Conservation (phyloP, 2,888 invertebrate genomes). For the Unio pictorum region DNA sequence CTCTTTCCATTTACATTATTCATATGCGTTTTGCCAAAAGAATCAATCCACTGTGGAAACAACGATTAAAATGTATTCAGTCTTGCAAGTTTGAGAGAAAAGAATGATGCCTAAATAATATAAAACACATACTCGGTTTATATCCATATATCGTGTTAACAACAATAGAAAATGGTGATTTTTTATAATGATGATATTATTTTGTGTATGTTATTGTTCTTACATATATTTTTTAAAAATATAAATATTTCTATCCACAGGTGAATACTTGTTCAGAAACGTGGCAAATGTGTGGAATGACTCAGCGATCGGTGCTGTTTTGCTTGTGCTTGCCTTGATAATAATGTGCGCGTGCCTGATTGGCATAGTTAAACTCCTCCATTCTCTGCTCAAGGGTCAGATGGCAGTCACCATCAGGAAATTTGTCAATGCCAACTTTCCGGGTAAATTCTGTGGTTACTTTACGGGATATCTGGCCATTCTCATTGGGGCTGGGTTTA, state of each 20-base stretch:
- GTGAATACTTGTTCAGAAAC: slow-evolving; percentile 41
- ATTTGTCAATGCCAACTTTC: slow-evolving; percentile 68
- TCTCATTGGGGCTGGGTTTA: slow-evolving; percentile 74
- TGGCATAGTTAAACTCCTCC: slow-evolving; percentile 74
- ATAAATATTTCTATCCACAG: slow-evolving; percentile 26
- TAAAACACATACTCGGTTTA: no score
- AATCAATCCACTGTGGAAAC: no score
- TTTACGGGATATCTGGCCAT: slow-evolving; percentile 75
- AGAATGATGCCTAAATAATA: no score
- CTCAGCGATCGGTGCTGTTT: slow-evolving; percentile 72
- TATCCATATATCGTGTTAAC: no score
- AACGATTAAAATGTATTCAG: no score
- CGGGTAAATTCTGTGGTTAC: slow-evolving; percentile 62
- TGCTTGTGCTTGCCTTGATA: slow-evolving; percentile 72
- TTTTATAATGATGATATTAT: no score
- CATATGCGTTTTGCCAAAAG: no score
- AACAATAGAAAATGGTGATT: no score
- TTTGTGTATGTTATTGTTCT: not conserved
- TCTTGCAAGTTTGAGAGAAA: no score
- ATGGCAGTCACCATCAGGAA: slow-evolving; percentile 61
- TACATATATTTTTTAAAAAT: no score
- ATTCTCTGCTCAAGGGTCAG: slow-evolving; percentile 54
- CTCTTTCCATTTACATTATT: no score
- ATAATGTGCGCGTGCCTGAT: slow-evolving; percentile 74
- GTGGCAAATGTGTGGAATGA: slow-evolving; percentile 52